Conservation (phyloP, 1,140 invertebrate species). For the Oncopodura yosiiana region DNA sequence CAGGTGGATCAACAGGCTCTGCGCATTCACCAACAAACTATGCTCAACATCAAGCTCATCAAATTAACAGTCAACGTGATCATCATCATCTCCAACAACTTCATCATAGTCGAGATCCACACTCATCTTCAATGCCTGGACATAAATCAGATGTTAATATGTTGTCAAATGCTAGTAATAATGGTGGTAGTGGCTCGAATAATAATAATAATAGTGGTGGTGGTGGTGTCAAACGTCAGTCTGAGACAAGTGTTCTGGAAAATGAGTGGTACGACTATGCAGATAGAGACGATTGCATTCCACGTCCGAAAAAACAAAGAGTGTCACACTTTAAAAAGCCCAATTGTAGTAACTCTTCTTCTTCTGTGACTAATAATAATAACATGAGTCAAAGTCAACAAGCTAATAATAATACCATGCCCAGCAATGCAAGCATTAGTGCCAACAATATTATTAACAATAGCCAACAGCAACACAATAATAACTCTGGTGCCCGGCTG, state of each 20-base stretch:
- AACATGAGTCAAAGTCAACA: too few relatives aligned
- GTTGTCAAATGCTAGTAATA: constrained; percentile 16
- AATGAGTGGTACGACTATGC: constrained; percentile 49
- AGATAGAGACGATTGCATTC: constrained; percentile 14
- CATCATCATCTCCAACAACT: constrained; percentile 38
- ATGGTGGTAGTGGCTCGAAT: background rate
- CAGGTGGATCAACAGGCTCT: constrained; percentile 16
- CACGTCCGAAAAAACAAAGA: constrained; percentile 60
- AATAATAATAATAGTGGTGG: too few relatives aligned
- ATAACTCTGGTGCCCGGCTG: constrained; percentile 16
- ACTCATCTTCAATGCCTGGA: background rate
- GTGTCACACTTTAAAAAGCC: constrained; percentile 58
- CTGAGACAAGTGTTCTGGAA: constrained; percentile 36
- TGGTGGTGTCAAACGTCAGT: background rate
- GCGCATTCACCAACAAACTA: constrained; percentile 24
- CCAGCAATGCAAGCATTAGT: constrained; percentile 9
- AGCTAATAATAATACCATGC: background rate
- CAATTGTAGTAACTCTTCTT: constrained; percentile 15
- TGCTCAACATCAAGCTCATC: constrained; percentile 48
- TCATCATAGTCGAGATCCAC: constrained; percentile 27
- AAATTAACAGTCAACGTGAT: constrained; percentile 38
- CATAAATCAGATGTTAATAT: background rate
- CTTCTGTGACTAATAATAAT: too few relatives aligned
- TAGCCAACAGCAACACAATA: background rate
- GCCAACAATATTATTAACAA: background rate